A percentile compares a stretch with the other conserved stretches of the same genome.
Evolutionary conservation across 2,797 vertebrate genomes (phyloP).

Genomic region (Pogonophryne albipinna): DNA sequence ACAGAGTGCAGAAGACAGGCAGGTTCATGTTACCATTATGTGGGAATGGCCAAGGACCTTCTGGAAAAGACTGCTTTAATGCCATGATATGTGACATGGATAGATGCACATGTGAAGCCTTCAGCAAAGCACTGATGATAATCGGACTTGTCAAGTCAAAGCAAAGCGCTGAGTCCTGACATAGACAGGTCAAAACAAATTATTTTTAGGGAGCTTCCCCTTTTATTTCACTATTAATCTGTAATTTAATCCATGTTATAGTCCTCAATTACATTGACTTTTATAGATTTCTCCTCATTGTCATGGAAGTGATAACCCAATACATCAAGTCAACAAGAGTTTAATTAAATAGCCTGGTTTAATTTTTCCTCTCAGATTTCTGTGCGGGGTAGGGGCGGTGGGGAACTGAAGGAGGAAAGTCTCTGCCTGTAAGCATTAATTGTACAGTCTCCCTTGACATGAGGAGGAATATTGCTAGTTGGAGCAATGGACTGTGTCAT

Average conservation of each 20-base stretch:
- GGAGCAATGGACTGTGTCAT: conserved; percentile 79
- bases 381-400: conserved; percentile 26
- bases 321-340: conserved; percentile 41
- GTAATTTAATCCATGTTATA: conserved; percentile 13
- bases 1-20: conserved; percentile 12
- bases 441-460: conserved; percentile 62
- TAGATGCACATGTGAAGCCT: conserved; percentile 36
- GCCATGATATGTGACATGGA: conserved; percentile 10
- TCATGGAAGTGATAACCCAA: conserved; percentile 33
- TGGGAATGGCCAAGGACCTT: conserved; percentile 20
- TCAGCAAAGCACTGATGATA: conserved; percentile 17
- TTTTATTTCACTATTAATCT: neutral
- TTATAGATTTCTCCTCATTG: conserved; percentile 38
- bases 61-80: conserved; percentile 28
- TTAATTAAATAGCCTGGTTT: conserved; percentile 55
- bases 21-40: conserved; percentile 15
- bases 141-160: conserved; percentile 31
- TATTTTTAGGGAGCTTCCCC: neutral
- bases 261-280: conserved; percentile 11
- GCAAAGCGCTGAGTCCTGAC: neutral
- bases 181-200: conserved; percentile 9
- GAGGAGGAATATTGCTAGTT: conserved; percentile 64
- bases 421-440: conserved; percentile 71
- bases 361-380: conserved; percentile 17
- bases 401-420: conserved; percentile 48